These are phyloP conservation scores for Morelia viridis DNA, from an alignment of 2,797 vertebrate species.

Conservation along the genomic window DNA sequence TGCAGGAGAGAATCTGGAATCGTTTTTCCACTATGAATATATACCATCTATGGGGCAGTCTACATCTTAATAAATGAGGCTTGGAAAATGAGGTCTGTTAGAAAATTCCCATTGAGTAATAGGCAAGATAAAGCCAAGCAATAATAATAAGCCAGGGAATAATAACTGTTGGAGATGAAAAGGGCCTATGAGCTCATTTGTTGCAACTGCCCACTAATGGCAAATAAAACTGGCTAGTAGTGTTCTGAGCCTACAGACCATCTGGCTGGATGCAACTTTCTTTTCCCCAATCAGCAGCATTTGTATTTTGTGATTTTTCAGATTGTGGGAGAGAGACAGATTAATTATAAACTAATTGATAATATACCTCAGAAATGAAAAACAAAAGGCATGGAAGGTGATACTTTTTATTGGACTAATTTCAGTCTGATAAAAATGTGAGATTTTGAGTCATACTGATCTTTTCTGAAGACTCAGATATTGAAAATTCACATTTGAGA, in stretches of 20 bases:
- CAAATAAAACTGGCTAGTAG: background rate
- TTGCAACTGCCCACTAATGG: constrained; percentile 4
- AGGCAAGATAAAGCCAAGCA: constrained; percentile 17
- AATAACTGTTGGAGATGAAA: background rate
- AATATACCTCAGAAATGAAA: background rate
- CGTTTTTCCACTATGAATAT: background rate
- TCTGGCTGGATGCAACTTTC: constrained; percentile 15
- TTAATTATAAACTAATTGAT: background rate
- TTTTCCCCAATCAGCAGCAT: background rate
- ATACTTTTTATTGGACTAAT: background rate
- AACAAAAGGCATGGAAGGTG: background rate
- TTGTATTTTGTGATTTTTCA: background rate
- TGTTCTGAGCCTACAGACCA: constrained; percentile 20
- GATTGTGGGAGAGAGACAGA: background rate
- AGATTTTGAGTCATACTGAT: background rate
- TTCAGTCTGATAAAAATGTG: background rate
- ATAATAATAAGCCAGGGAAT: constrained; percentile 5
- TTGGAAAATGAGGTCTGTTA: background rate
- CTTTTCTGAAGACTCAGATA: background rate
- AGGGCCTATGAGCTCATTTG: constrained; percentile 6
- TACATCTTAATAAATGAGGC: constrained; percentile 1
- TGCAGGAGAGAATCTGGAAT: background rate
- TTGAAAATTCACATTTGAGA: background rate
- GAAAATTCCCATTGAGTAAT: constrained; percentile 9
- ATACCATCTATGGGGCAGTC: background rate